Conservation (phyloP, 2,888 invertebrate species). For the Apotomis turbidana region DNA sequence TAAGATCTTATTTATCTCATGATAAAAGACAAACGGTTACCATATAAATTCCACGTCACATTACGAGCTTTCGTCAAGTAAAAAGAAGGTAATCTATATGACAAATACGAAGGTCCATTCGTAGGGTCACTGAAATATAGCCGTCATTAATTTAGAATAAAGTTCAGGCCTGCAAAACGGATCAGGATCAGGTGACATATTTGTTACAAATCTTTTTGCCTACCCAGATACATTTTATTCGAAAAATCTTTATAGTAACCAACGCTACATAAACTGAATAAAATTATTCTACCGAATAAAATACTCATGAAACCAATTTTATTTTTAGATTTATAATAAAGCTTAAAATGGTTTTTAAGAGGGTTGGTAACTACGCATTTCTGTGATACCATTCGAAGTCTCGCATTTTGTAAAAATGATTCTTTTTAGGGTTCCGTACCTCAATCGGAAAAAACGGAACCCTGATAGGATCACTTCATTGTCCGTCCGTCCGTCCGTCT, state of each 20-base stretch:
- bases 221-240: not conserved
- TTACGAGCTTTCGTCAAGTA: constrained; percentile 52
- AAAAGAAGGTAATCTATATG: constrained; percentile 76
- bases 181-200: constrained; percentile 62
- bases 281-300: too few species aligned
- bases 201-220: constrained; percentile 14
- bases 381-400: too few species aligned
- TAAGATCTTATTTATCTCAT: constrained; percentile 14
- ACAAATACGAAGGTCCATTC: constrained; percentile 72
- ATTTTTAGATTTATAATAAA: too few species aligned
- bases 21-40: constrained; percentile 41
- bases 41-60: constrained; percentile 58
- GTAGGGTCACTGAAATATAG: constrained; percentile 67
- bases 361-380: too few species aligned
- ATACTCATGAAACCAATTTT: too few species aligned
- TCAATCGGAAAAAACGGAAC: too few species aligned
- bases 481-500: too few species aligned
- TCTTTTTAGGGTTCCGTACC: too few species aligned
- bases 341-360: too few species aligned
- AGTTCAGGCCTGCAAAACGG: constrained; percentile 64
- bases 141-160: constrained; percentile 72
- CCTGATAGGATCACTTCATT: too few species aligned
- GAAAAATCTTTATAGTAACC: not conserved
- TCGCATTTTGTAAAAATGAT: too few species aligned
- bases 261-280: too few species aligned